A percentile compares a stretch with the other conserved stretches of the same genome.
These are phyloP conservation scores for Drosophila repletoides DNA, from an alignment of 1,140 invertebrate species.

Conservation along the genomic window DNA sequence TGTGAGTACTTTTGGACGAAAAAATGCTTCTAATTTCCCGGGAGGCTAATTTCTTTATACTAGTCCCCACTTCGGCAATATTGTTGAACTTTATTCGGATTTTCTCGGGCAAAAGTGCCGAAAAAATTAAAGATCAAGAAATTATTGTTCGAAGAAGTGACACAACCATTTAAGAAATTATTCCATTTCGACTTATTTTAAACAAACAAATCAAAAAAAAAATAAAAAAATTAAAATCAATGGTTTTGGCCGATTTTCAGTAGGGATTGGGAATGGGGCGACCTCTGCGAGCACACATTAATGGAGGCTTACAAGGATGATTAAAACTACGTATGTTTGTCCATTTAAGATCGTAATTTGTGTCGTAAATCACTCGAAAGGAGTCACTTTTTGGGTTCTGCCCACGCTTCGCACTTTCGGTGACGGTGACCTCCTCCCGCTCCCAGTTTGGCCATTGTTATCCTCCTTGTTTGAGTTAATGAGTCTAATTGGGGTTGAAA, in stretches of 20 bases:
- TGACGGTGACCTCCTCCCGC: constrained; percentile 13
- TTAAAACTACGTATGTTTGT: constrained; percentile 80
- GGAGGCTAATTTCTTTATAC: constrained; percentile 61
- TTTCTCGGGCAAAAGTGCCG: too few species aligned
- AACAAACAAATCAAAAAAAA: neutral
- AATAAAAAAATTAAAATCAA: constrained; percentile 4
- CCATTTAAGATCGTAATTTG: constrained; percentile 77
- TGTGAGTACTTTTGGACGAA: constrained; percentile 34
- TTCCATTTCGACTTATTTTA: constrained; percentile 21
- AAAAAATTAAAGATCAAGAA: too few species aligned
- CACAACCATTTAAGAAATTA: too few species aligned
- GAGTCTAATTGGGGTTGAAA: constrained; percentile 78
- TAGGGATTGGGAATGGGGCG: constrained; percentile 26
- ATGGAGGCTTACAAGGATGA: constrained; percentile 69
- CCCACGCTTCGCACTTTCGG: constrained; percentile 68
- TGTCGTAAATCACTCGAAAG: constrained; percentile 75
- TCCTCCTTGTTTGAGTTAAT: constrained; percentile 55
- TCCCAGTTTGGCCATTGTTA: constrained; percentile 50
- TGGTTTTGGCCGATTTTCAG: too few species aligned
- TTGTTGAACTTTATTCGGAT: constrained; percentile 33
- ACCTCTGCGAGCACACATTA: constrained; percentile 33
- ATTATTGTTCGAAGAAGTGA: too few species aligned
- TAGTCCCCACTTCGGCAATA: too few species aligned
- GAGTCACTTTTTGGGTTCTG: constrained; percentile 26
- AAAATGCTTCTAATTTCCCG: constrained; percentile 79